phyloP scores from a whole-genome alignment of 2,888 invertebrate species.

The Lypha dubia region DNA sequence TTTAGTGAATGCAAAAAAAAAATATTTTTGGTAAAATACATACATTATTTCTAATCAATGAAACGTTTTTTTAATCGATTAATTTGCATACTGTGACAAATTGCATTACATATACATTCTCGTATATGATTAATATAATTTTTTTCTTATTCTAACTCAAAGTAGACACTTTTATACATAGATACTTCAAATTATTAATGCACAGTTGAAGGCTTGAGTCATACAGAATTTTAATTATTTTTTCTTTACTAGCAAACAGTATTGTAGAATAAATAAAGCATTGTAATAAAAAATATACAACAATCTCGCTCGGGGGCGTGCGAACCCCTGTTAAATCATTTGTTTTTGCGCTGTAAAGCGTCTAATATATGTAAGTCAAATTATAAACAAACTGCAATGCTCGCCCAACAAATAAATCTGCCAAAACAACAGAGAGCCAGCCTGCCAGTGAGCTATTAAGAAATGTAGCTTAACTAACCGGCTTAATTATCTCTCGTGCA shows the following conservation, averaged over 20 bases:
- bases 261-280: slow-evolving; percentile 48
- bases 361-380: slow-evolving; percentile 23
- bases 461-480: slow-evolving; percentile 44
- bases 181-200: slow-evolving; percentile 49
- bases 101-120: not conserved
- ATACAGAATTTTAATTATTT: slow-evolving; percentile 60
- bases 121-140: not conserved
- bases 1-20: not conserved
- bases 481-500: slow-evolving; percentile 65
- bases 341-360: slow-evolving; percentile 44
- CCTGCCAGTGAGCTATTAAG: slow-evolving; percentile 20
- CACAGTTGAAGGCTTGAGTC: slow-evolving; percentile 66
- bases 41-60: not conserved
- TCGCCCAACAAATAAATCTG: slow-evolving; percentile 14
- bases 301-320: slow-evolving; percentile 70
- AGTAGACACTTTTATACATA: not conserved
- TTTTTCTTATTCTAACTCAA: not conserved
- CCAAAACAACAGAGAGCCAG: not conserved
- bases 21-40: not conserved
- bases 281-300: slow-evolving; percentile 51
- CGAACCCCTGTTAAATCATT: slow-evolving; percentile 62
- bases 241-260: slow-evolving; percentile 48
- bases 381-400: slow-evolving; percentile 25
- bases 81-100: slow-evolving; percentile 47
- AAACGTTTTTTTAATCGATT: slow-evolving; percentile 21